Conservation (phyloP, 1,140 invertebrate genomes). For the Drosophila melanica region DNA sequence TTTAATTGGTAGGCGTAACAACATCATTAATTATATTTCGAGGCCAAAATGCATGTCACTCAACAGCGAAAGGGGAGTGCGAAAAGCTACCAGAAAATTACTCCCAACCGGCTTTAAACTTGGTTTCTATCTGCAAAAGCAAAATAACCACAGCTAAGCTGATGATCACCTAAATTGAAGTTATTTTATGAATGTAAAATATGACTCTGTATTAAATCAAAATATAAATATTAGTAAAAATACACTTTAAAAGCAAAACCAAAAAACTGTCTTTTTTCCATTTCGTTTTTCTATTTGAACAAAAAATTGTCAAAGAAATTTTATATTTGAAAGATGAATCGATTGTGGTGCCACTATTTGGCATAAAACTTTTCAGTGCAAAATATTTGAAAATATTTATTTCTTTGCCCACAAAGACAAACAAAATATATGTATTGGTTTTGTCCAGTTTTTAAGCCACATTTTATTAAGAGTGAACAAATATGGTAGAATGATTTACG, state of each 20-base stretch:
- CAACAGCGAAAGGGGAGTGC: background rate
- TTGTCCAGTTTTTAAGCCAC: too few species aligned
- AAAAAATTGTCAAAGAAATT: too few species aligned
- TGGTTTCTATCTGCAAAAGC: background rate
- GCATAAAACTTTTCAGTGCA: background rate
- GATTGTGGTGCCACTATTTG: background rate
- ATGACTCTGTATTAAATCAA: too few species aligned
- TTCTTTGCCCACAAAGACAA: background rate
- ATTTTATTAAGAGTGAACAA: too few species aligned
- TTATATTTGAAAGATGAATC: background rate
- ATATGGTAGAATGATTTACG: too few species aligned
- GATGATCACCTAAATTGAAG: background rate
- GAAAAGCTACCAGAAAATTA: background rate
- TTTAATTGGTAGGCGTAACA: slow-evolving; percentile 74
- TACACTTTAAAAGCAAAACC: too few species aligned
- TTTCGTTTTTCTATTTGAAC: too few species aligned
- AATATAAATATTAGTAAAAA: too few species aligned
- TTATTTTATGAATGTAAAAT: background rate
- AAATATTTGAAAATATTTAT: background rate
- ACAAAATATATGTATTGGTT: too few species aligned
- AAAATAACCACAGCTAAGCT: background rate
- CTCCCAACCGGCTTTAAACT: background rate
- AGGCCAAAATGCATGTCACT: slow-evolving; percentile 69
- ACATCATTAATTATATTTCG: slow-evolving; percentile 77
- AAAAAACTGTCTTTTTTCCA: too few species aligned